Conservation (phyloP, 2,113 vertebrate genomes). For the Ornithorhynchus anatinus region DNA sequence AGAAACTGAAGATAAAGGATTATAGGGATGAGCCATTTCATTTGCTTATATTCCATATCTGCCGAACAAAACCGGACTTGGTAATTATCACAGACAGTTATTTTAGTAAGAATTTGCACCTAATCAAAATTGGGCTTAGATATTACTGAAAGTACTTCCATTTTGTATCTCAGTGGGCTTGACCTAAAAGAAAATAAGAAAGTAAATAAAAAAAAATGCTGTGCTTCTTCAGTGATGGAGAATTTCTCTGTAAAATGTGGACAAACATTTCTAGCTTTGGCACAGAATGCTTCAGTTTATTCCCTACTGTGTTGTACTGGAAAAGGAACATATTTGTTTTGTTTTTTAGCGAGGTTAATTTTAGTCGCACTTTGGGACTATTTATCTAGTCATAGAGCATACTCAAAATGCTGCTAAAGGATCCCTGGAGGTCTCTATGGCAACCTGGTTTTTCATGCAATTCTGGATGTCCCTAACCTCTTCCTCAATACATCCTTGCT, state of each 20-base stretch:
- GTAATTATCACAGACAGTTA: not conserved
- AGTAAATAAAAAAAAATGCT: not conserved
- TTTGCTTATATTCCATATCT: not conserved
- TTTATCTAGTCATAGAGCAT: not conserved
- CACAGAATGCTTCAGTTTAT: not conserved
- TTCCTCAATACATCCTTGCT: not conserved
- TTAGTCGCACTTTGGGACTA: not conserved
- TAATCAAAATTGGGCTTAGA: conserved; percentile 1
- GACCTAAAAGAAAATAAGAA: not conserved
- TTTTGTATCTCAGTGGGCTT: not conserved
- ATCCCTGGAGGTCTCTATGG: not conserved
- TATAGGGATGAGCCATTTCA: not conserved
- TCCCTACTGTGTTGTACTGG: not conserved
- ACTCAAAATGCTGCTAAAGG: not conserved
- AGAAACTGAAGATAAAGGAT: not conserved
- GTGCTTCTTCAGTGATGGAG: not conserved
- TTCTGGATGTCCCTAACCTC: not conserved
- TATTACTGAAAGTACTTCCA: not conserved
- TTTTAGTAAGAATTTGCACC: not conserved
- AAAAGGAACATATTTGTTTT: conserved; percentile 3
- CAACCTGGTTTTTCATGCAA: not conserved
- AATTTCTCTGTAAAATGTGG: not conserved
- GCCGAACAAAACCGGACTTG: conserved; percentile 1
- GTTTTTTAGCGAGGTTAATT: not conserved
- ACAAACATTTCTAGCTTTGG: not conserved